Evolutionary conservation across 2,113 vertebrate species (phyloP).

Genomic region (Anolis carolinensis): DNA sequence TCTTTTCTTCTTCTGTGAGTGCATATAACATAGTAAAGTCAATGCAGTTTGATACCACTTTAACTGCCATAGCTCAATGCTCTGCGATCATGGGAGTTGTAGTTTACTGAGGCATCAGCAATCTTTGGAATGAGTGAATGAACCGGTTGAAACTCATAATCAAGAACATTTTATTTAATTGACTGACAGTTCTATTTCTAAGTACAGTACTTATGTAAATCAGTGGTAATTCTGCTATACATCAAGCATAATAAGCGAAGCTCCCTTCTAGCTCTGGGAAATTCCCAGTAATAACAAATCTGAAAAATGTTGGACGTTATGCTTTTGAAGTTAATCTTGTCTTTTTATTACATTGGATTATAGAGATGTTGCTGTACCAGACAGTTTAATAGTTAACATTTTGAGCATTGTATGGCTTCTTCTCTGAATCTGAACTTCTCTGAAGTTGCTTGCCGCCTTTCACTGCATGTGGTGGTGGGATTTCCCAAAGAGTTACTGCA

Average conservation of each 20-base stretch:
- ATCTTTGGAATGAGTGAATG: too few relatives aligned
- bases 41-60: too few relatives aligned
- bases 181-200: background rate
- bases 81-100: too few relatives aligned
- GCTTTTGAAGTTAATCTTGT: too few relatives aligned
- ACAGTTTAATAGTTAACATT: background rate
- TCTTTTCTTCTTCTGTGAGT: too few relatives aligned
- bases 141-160: too few relatives aligned
- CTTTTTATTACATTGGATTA: background rate
- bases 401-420: background rate
- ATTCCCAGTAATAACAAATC: background rate
- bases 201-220: background rate
- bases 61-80: too few relatives aligned
- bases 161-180: background rate
- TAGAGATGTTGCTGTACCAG: background rate
- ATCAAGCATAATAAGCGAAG: background rate
- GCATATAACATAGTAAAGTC: too few relatives aligned
- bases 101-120: too few relatives aligned
- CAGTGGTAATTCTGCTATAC: background rate
- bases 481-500: background rate
- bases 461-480: too few relatives aligned
- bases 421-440: too few relatives aligned
- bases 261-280: background rate
- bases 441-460: background rate
- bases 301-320: background rate